phyloP scores from a whole-genome alignment of 2,888 invertebrate genomes.

The Schizotus pectinicornis region DNA sequence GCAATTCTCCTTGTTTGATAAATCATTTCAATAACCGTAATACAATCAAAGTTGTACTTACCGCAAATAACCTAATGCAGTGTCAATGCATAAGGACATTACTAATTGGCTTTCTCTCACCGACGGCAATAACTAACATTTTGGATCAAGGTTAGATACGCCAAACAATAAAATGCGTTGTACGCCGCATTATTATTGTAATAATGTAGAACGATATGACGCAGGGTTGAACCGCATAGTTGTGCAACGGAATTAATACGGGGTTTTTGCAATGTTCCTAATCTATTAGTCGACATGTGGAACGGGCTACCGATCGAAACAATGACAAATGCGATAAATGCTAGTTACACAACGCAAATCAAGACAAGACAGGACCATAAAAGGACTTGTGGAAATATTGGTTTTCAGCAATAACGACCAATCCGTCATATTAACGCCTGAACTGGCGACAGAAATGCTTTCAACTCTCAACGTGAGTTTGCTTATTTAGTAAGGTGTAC shows the following conservation, averaged over 20 bases:
- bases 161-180: neutral
- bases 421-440: no score
- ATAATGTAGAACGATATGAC: slow-evolving; percentile 6
- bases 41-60: slow-evolving; percentile 3
- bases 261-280: neutral
- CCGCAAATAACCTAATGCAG: slow-evolving; percentile 1
- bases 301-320: slow-evolving; percentile 19
- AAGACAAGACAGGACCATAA: slow-evolving; percentile 1
- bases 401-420: slow-evolving; percentile 5
- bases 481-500: no score
- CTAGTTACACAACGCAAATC: slow-evolving; percentile 10
- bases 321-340: slow-evolving; percentile 22
- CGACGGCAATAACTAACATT: neutral
- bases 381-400: slow-evolving; percentile 8
- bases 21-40: neutral
- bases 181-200: slow-evolving; percentile 2
- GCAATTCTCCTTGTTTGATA: neutral
- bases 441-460: no score
- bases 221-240: neutral
- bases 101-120: slow-evolving; percentile 19
- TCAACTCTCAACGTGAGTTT: no score
- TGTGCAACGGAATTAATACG: slow-evolving; percentile 1
- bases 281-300: slow-evolving; percentile 3
- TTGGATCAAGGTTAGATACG: no score
- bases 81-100: slow-evolving; percentile 16